Conservation (phyloP, 2,113 vertebrate genomes). For the Rhodinocichla rosea region DNA sequence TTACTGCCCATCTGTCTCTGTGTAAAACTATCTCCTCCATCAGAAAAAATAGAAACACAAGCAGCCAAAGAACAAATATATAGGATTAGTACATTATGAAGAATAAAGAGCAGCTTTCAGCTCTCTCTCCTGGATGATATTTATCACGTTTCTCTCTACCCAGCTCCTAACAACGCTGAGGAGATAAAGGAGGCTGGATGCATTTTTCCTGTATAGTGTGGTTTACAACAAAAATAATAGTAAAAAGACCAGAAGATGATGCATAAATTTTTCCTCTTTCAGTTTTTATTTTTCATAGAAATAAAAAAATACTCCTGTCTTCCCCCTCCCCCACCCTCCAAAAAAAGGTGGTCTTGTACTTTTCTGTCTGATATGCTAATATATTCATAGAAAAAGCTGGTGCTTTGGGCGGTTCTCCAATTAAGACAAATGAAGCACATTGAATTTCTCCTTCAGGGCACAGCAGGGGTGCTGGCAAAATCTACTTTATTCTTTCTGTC, state of each 20-base stretch:
- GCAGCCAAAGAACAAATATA: conserved; percentile 64
- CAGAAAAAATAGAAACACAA: conserved; percentile 44
- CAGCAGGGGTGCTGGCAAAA: conserved; percentile 83
- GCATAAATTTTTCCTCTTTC: not conserved
- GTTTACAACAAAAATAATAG: conserved; percentile 48
- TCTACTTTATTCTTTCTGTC: conserved; percentile 84
- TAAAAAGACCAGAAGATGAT: conserved; percentile 42
- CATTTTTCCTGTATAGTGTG: conserved; percentile 22
- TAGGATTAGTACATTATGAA: conserved; percentile 75
- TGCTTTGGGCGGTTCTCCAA: conserved; percentile 81
- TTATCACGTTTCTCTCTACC: conserved; percentile 68
- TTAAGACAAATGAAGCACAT: conserved; percentile 87
- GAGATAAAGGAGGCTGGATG: conserved; percentile 65
- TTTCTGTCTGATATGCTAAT: conserved; percentile 77
- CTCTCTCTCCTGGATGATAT: conserved; percentile 62
- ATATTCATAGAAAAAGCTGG: conserved; percentile 82
- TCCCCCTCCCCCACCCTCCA: no score
- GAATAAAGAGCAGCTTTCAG: conserved; percentile 76
- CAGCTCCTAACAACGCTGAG: conserved; percentile 34
- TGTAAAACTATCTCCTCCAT: conserved; percentile 29
- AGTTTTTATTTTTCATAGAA: conserved; percentile 62
- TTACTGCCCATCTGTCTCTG: conserved; percentile 36
- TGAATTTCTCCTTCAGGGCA: conserved; percentile 81
- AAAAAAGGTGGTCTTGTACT: conserved; percentile 56
- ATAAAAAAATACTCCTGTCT: not conserved